Evolutionary conservation across 2,888 invertebrate species (phyloP).

Genomic region (Thyatira batis): DNA sequence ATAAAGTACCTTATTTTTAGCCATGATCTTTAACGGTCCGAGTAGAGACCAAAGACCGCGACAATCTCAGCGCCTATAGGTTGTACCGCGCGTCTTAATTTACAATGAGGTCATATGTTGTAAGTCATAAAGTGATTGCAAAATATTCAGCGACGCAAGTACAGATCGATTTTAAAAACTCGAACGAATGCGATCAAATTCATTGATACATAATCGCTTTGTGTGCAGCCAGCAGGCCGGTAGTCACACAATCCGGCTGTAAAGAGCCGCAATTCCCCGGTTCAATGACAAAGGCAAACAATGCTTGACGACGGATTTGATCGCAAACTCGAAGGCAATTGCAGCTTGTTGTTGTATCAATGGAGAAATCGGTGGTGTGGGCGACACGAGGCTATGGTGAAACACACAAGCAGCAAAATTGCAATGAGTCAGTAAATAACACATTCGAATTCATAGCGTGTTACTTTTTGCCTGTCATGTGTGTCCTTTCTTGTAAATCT

Average conservation of each 20-base stretch:
- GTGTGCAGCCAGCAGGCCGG: conserved; percentile 36
- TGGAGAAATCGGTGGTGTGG: conserved; percentile 72
- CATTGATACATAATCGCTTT: conserved; percentile 19
- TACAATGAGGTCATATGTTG: conserved; percentile 36
- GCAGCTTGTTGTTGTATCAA: conserved; percentile 67
- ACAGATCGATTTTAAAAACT: conserved; percentile 5
- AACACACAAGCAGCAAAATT: conserved; percentile 49
- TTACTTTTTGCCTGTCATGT: conserved; percentile 18
- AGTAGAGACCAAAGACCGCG: conserved; percentile 25
- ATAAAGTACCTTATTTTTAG: conserved; percentile 28
- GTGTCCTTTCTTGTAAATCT: conserved; percentile 25
- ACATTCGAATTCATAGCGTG: conserved; percentile 57
- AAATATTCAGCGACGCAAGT: background rate
- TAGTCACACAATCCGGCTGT: conserved; percentile 39
- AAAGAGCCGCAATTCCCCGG: conserved; percentile 54
- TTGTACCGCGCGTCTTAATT: conserved; percentile 22
- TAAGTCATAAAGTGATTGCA: conserved; percentile 14
- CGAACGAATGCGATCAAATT: conserved; percentile 13
- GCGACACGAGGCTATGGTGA: conserved; percentile 55
- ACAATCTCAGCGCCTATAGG: conserved; percentile 26
- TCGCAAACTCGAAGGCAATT: conserved; percentile 47
- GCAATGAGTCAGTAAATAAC: conserved; percentile 55
- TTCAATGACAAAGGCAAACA: conserved; percentile 71
- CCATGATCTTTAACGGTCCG: conserved; percentile 28
- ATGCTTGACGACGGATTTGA: conserved; percentile 53